Evolutionary conservation across 2,113 vertebrate genomes (phyloP), one percentile per base, ranked within the genome.

Genomic region (Onychorhynchus coronatus): DNA sequence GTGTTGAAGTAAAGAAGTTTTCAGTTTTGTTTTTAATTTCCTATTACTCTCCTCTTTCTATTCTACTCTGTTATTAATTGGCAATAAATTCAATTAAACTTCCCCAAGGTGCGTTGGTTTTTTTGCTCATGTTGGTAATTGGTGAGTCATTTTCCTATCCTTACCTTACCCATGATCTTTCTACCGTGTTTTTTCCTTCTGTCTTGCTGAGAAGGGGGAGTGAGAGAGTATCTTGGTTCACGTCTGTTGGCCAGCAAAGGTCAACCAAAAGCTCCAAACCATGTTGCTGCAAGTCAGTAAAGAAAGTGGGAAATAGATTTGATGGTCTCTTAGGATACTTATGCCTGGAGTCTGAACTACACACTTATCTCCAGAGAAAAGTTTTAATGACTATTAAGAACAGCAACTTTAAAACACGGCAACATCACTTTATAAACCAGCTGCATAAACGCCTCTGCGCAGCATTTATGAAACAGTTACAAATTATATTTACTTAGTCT

Each of bases 231-330:
- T 5, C 12, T 42, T 83, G 11, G n/a, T 62, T 76, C 3, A 5
- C 0, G 1, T 5, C 15, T 42, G 5, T 6, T 4, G 2, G 17
- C 12, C 66, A 66, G 21, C 1, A 47, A 72, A 71, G 4, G 16
- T 47, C n/a, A 90, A 22, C 15, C 23, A 30, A 62, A 62, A 62
- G 37, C 52, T 63, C 5, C 8, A 71, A 56, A 37, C 25, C 5
- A 23, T 44, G 63, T 14, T 37, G 3, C 25, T 82, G 21, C 19
- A 82, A 78, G n/a, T 39, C n/a, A 81, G 1, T 24, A 61, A 59
- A 42, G 12, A 71, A 3, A 10, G 5, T 28, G 9, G 12, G 37
- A 31, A 58, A 53, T 8, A 58, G 2, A 2, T 75, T 15, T 74
- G 31, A 27, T 63, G 22, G 23, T 59, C 47, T 70, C 10, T 12